These are phyloP conservation scores for Eupithecia insigniata DNA, from an alignment of 2,888 invertebrate species.

Conservation along the genomic window DNA sequence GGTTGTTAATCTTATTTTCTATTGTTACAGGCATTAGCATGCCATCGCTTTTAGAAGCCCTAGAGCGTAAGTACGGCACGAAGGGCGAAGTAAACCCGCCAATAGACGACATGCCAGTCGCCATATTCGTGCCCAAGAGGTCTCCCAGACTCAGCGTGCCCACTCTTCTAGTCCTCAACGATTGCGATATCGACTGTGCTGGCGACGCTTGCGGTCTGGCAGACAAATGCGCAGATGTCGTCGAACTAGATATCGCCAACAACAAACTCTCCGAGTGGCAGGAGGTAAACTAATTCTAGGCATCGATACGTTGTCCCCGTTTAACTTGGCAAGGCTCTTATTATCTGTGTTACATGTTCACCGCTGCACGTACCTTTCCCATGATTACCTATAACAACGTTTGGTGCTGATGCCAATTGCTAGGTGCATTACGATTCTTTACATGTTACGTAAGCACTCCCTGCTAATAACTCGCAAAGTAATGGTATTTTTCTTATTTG, in stretches of 20 bases:
- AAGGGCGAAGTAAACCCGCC: constrained; percentile 86
- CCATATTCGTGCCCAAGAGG: constrained; percentile 93
- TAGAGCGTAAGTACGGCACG: constrained; percentile 93
- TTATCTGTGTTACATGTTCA: constrained; percentile 30
- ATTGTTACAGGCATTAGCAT: constrained; percentile 80
- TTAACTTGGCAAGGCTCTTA: constrained; percentile 24
- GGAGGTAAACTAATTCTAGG: constrained; percentile 85
- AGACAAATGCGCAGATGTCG: constrained; percentile 94
- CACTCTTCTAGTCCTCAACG: constrained; percentile 93
- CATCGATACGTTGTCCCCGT: constrained; percentile 8
- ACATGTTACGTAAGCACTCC: constrained; percentile 47
- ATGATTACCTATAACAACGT: constrained; percentile 51
- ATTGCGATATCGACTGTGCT: constrained; percentile 95
- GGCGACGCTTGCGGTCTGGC: constrained; percentile 92
- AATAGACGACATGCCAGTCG: constrained; percentile 87
- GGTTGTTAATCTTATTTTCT: constrained; percentile 5
- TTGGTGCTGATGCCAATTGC: constrained; percentile 48
- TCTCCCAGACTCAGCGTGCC: constrained; percentile 91
- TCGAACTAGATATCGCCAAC: constrained; percentile 96
- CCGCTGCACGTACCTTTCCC: constrained; percentile 44
- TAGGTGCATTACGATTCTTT: constrained; percentile 42
- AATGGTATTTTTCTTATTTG: constrained; percentile 12
- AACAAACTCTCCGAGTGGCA: constrained; percentile 95
- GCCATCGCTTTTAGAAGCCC: constrained; percentile 95
- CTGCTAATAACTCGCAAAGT: constrained; percentile 39